Conservation (phyloP, 2,797 vertebrate genomes). For the Etheostoma nigrum region DNA sequence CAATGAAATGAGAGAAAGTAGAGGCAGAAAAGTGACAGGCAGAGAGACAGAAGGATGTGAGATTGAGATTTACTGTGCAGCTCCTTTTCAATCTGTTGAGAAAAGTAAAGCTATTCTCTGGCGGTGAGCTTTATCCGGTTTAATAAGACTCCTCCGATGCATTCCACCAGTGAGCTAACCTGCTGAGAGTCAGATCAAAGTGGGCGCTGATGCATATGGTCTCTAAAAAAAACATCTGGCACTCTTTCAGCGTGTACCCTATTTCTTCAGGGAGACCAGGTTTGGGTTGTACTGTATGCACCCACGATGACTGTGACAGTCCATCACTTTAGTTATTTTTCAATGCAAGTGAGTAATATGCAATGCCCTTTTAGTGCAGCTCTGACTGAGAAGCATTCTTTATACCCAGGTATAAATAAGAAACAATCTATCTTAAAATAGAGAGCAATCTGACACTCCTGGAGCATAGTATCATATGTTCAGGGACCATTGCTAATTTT, state of each 20-base stretch:
- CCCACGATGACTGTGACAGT: conserved; percentile 38
- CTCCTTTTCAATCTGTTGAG: conserved; percentile 74
- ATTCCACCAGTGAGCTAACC: conserved; percentile 70
- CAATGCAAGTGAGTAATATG: conserved; percentile 23
- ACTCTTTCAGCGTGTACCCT: conserved; percentile 42
- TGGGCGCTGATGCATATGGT: conserved; percentile 55
- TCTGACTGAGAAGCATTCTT: conserved; percentile 36
- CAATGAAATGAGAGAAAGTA: conserved; percentile 58
- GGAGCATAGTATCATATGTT: conserved; percentile 29
- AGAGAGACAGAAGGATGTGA: conserved; percentile 62
- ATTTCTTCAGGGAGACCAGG: conserved; percentile 53
- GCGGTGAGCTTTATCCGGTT: conserved; percentile 74
- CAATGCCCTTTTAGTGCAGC: conserved; percentile 46
- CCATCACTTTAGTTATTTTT: conserved; percentile 32
- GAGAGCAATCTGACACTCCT: conserved; percentile 32
- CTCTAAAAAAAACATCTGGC: conserved; percentile 69
- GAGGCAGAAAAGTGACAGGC: conserved; percentile 53
- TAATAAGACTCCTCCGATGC: conserved; percentile 72
- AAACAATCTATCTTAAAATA: conserved; percentile 44
- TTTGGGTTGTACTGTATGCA: conserved; percentile 42
- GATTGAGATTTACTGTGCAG: conserved; percentile 70
- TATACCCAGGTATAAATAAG: conserved; percentile 44
- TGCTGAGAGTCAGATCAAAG: conserved; percentile 78
- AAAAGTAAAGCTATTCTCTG: conserved; percentile 75
- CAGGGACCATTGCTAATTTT: conserved; percentile 23